Evolutionary conservation across 2,113 vertebrate species (phyloP).

Genomic region (Cyphomyrus plagiostoma): DNA sequence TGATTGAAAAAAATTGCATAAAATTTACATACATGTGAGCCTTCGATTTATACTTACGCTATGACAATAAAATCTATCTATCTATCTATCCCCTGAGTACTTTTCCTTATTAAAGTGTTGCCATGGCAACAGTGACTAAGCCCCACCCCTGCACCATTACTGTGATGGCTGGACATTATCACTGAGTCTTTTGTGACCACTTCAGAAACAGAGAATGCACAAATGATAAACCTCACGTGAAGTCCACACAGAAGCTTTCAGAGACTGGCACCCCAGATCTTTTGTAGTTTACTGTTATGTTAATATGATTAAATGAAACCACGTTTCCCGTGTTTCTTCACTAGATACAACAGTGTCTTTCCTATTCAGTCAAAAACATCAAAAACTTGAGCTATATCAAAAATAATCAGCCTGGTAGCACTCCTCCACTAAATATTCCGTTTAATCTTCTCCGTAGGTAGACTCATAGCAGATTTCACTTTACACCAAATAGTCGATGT

Average conservation of each 20-base stretch:
- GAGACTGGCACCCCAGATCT: not conserved
- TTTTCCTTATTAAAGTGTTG: not conserved
- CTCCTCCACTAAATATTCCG: too few relatives aligned
- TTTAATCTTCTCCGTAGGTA: too few relatives aligned
- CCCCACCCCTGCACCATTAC: not conserved
- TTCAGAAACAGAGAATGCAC: not conserved
- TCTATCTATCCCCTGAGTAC: not conserved
- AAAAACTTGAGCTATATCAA: not conserved
- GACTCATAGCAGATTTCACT: not conserved
- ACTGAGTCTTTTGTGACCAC: not conserved
- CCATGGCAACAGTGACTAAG: not conserved
- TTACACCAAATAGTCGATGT: not conserved
- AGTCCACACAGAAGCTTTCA: not conserved
- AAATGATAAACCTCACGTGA: not conserved
- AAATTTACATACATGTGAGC: too few relatives aligned
- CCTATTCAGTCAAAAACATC: not conserved
- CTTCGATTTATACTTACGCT: too few relatives aligned
- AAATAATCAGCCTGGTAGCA: not conserved
- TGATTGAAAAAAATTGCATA: not conserved
- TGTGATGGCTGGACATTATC: not conserved
- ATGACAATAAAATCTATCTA: too few relatives aligned
- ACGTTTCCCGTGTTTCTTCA: not conserved
- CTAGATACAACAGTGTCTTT: not conserved
- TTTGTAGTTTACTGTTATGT: not conserved
- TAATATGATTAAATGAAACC: not conserved